Evolutionary conservation across 2,113 vertebrate species (phyloP).

Genomic region (Ciconia stormi): DNA sequence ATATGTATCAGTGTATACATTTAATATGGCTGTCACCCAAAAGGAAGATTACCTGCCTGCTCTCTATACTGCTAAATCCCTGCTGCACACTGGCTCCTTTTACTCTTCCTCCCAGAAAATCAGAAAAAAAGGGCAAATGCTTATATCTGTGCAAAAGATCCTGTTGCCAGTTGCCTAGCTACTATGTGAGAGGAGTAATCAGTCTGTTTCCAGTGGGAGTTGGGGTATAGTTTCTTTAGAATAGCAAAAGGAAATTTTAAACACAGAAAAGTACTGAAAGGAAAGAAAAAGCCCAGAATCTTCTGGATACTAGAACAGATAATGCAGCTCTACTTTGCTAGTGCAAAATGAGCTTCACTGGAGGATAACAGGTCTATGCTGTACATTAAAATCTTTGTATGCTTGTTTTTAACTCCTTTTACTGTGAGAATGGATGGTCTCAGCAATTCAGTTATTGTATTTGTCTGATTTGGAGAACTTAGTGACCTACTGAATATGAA

Average conservation of each 20-base stretch:
- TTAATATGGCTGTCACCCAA: background rate
- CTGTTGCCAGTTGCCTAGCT: slow-evolving; percentile 21
- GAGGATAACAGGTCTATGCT: background rate
- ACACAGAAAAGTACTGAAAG: background rate
- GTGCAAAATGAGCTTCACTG: background rate
- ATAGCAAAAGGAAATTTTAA: background rate
- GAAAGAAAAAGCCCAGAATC: background rate
- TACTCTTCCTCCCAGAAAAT: background rate
- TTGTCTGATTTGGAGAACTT: background rate
- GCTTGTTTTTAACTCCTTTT: background rate
- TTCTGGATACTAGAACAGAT: background rate
- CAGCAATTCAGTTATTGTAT: background rate
- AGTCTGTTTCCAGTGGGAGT: background rate
- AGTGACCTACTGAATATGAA: background rate
- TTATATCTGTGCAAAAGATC: background rate
- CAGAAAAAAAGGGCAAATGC: background rate
- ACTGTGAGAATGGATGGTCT: background rate
- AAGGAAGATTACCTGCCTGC: background rate
- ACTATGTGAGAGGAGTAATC: background rate
- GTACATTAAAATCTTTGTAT: background rate
- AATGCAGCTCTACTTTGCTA: background rate
- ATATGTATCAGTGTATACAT: background rate
- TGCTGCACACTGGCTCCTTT: background rate
- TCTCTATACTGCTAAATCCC: background rate
- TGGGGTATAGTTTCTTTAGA: background rate